Conservation (phyloP, 2,113 vertebrate genomes). For the Ifrita kowaldi region DNA sequence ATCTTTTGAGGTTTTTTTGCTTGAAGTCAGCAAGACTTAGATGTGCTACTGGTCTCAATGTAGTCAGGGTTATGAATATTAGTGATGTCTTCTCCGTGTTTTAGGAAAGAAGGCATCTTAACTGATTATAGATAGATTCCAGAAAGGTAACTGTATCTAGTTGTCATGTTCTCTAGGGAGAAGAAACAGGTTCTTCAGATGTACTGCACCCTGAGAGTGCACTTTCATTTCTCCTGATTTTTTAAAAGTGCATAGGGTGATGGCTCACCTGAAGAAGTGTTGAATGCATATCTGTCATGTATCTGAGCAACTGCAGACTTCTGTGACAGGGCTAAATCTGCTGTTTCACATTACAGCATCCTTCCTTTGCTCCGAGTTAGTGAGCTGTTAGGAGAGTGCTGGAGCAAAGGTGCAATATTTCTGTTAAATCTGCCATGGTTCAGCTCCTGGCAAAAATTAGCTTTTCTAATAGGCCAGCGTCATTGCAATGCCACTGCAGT, state of each 20-base stretch:
- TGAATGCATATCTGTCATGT: neutral
- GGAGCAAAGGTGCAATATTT: neutral
- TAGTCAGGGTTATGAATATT: neutral
- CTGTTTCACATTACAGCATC: neutral
- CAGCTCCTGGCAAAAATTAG: neutral
- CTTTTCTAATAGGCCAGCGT: neutral
- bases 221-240: neutral
- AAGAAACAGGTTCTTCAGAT: neutral
- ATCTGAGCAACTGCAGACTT: neutral
- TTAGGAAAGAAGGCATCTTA: neutral
- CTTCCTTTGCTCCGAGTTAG: accelerated
- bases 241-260: neutral
- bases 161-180: neutral
- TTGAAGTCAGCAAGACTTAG: neutral
- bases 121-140: neutral
- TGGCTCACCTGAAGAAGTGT: neutral
- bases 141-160: neutral
- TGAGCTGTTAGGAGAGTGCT: neutral
- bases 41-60: neutral
- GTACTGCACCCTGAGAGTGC: neutral
- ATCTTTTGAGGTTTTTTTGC: neutral
- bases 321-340: neutral
- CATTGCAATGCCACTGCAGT: neutral
- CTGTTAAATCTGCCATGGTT: neutral
- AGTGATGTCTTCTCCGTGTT: neutral